phyloP scores from a whole-genome alignment of 2,888 invertebrate species.

The Aquatica leii region DNA sequence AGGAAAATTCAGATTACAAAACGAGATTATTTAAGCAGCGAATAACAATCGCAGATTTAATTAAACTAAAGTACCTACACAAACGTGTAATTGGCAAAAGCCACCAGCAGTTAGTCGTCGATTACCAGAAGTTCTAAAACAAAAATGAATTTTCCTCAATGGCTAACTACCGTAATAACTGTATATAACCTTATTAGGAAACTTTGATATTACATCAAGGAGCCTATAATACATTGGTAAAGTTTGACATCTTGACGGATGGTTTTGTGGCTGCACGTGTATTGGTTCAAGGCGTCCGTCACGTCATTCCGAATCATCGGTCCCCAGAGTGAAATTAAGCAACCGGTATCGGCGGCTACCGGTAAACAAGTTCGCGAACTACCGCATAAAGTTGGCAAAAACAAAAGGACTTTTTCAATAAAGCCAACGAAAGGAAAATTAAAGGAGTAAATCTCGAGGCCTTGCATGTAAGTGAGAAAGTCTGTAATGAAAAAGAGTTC shows the following conservation, averaged over 20 bases:
- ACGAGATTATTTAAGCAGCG: constrained; percentile 51
- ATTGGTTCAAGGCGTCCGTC: constrained; percentile 36
- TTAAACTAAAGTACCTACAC: constrained; percentile 52
- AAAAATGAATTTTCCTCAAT: constrained; percentile 35
- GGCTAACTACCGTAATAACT: constrained; percentile 27
- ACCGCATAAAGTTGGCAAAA: constrained; percentile 40
- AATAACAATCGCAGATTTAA: constrained; percentile 55
- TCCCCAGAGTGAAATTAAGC: constrained; percentile 48
- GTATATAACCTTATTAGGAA: constrained; percentile 53
- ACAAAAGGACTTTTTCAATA: constrained; percentile 48
- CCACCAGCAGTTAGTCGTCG: constrained; percentile 41
- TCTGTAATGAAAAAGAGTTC: constrained; percentile 40
- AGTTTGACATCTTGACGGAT: constrained; percentile 57
- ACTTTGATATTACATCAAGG: constrained; percentile 56
- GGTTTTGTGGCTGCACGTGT: constrained; percentile 49
- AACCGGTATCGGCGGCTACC: constrained; percentile 40
- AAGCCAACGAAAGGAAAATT: constrained; percentile 49
- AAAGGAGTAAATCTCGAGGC: constrained; percentile 51
- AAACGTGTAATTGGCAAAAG: constrained; percentile 51
- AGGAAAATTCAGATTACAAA: constrained; percentile 50
- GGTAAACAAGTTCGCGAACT: constrained; percentile 44
- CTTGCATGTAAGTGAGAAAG: constrained; percentile 44
- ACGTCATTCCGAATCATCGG: constrained; percentile 42
- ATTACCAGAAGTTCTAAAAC: constrained; percentile 38
- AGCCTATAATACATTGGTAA: constrained; percentile 55